Percentiles rank a stretch among this genome's conserved stretches.
phyloP scores from a whole-genome alignment of 2,888 invertebrate genomes.

The Cheiracanthium punctorium region DNA sequence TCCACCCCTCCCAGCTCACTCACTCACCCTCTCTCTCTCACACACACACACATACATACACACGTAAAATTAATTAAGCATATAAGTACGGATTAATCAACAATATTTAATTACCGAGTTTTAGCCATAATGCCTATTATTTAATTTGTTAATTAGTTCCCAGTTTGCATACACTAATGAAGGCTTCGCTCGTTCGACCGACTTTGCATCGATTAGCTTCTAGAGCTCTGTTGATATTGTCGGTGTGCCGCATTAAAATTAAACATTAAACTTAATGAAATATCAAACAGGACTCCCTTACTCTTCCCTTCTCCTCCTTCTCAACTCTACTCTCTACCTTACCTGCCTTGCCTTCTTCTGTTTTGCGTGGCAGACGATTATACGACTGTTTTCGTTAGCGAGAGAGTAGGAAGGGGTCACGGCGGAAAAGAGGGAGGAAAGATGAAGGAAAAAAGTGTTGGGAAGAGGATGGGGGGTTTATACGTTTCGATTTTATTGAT shows the following conservation, averaged over 20 bases:
- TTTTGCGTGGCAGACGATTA: neutral
- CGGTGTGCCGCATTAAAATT: conserved; percentile 60
- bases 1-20: neutral
- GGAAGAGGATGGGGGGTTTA: neutral
- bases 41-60: neutral
- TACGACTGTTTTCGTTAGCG: neutral
- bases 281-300: conserved; percentile 58
- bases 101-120: conserved; percentile 70
- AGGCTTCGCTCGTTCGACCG: conserved; percentile 22
- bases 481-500: conserved; percentile 65
- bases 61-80: conserved; percentile 69
- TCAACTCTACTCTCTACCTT: neutral
- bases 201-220: conserved; percentile 54
- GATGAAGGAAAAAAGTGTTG: too few species aligned
- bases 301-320: neutral
- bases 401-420: neutral
- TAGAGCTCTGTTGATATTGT: conserved; percentile 65
- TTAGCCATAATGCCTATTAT: conserved; percentile 70
- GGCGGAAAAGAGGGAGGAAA: neutral
- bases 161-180: conserved; percentile 66
- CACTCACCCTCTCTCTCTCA: neutral
- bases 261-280: conserved; percentile 70
- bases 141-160: conserved; percentile 69
- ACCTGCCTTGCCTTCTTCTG: neutral
- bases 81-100: conserved; percentile 70